Evolutionary conservation across 2,888 invertebrate genomes (phyloP).

Genomic region (Cheilosia vernalis): DNA sequence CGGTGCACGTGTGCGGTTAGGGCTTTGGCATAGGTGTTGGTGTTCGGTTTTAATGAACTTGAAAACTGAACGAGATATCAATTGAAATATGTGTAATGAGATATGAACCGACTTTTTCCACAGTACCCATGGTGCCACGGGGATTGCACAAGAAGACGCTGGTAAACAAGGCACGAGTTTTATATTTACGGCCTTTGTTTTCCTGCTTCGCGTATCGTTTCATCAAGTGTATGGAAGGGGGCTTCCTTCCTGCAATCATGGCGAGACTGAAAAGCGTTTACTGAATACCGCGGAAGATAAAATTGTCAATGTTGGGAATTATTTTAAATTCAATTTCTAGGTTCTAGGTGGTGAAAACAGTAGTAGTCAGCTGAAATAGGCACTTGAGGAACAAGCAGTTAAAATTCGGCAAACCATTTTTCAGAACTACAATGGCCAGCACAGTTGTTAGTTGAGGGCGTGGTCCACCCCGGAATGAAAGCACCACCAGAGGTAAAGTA

Average conservation of each 20-base stretch:
- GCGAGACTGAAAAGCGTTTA: constrained; percentile 37
- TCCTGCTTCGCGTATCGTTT: neutral
- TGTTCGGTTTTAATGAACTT: constrained; percentile 59
- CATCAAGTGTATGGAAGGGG: neutral
- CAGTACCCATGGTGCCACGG: neutral
- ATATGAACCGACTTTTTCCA: constrained; percentile 24
- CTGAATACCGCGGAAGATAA: constrained; percentile 4
- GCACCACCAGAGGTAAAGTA: no score
- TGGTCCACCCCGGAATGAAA: no score
- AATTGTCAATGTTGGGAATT: neutral
- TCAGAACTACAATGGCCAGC: no score
- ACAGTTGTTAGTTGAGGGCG: no score
- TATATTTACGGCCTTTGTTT: constrained; percentile 11
- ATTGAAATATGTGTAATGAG: constrained; percentile 55
- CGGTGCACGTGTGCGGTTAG: neutral
- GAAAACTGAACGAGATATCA: constrained; percentile 48
- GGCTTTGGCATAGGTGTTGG: neutral
- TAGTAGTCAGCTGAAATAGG: neutral
- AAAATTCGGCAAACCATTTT: no score
- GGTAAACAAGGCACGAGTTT: neutral
- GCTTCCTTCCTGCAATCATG: neutral
- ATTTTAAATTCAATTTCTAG: no score
- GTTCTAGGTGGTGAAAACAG: no score
- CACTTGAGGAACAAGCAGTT: neutral
- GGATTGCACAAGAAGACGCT: neutral